These are phyloP conservation scores for Rhaphigaster nebulosa DNA, from an alignment of 2,888 invertebrate species.

Conservation along the genomic window DNA sequence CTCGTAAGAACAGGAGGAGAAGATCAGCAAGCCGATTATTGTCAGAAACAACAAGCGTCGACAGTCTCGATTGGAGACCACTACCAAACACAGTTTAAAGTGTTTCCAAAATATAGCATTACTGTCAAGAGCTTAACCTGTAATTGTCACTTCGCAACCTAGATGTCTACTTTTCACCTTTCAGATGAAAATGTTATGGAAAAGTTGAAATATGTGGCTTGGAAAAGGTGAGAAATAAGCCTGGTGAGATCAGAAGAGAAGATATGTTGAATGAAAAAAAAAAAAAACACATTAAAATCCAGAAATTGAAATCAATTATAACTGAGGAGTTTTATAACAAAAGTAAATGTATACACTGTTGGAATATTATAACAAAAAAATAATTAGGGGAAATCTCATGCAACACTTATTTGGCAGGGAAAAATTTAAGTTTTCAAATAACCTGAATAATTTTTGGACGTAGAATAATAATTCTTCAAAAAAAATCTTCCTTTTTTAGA, in stretches of 20 bases:
- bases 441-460: too few species aligned
- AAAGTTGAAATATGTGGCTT: background rate
- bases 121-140: constrained; percentile 33
- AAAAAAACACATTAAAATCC: background rate
- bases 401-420: too few species aligned
- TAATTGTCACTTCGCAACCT: constrained; percentile 26
- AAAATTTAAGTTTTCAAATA: too few species aligned
- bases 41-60: constrained; percentile 54
- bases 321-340: too few species aligned
- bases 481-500: too few species aligned
- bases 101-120: constrained; percentile 7
- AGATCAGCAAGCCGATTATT: constrained; percentile 41
- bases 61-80: constrained; percentile 52
- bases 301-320: background rate
- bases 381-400: too few species aligned
- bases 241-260: background rate
- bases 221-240: background rate
- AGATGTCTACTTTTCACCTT: constrained; percentile 38
- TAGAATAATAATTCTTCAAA: too few species aligned
- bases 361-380: too few species aligned
- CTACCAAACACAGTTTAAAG: constrained; percentile 52
- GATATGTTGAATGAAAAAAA: background rate
- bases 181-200: background rate
- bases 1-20: constrained; percentile 44
- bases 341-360: too few species aligned